Base-by-base conservation (phyloP, 2,888 invertebrate genomes). In the Tridacna gigas region DNA sequence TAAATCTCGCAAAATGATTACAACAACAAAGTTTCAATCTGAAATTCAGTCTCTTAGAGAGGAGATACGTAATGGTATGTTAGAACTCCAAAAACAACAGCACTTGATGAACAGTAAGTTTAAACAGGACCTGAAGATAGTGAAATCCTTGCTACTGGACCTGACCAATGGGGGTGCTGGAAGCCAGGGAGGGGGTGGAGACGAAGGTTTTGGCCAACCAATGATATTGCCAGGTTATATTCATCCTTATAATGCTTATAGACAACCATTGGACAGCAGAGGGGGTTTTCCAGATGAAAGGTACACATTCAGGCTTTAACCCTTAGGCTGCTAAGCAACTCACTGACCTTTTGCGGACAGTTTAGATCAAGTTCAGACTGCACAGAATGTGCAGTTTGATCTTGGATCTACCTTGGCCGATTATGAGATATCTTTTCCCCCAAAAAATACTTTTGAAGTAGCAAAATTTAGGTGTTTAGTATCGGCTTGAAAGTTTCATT, bases 101-200 rank as follows among this genome's bases (percentile, higher is more conserved):
- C 84, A 88, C 4, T 84, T 88, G 26, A 89, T 92, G 87, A 85
- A 89, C 81, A 86, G 89, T 15, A 89, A 87, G 51, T 86, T 92
- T 65, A 88, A 86, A 51, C 84, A 85, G 7, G 93, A 93, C 74
- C 85, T 92, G 85, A 89, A 83, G 22, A 75, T 81, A 18, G 85
- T 92, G 67, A 91, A 89, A 66, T 75, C 82, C 13, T 82, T 93
- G 78, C 76, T 93, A 45, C 75, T 85, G n/a, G 84, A 87, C 63
- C 45, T 86, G 60, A 77, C 79, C 18, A 77, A 83, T 25, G 67
- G 77, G n/a, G 79, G 86, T 66, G 79, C 79, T 18, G 71, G 77
- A 7, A 67, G 74, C n/a, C 79, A 71, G 15, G 74, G 74, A 15
- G 82, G 82, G 18, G 77, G 45, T 9, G 61, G 65, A 0, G n/a